phyloP scores from a whole-genome alignment of 2,888 invertebrate species.

The Cyclophora punctaria region DNA sequence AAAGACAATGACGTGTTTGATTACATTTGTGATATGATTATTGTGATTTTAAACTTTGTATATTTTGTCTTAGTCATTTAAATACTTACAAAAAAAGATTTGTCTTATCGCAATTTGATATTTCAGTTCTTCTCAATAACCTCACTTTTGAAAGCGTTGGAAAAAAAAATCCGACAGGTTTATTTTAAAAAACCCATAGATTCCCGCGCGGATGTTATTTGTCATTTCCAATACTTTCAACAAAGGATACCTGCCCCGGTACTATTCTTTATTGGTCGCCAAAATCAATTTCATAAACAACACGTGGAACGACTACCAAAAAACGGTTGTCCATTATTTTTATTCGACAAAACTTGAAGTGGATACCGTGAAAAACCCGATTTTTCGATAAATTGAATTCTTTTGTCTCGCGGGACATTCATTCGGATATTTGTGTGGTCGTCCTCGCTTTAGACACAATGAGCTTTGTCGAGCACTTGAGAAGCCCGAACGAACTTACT shows the following conservation, averaged over 20 bases:
- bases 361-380: conserved; percentile 11
- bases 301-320: neutral
- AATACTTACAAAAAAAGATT: too few species aligned
- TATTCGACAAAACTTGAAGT: neutral
- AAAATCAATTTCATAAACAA: conserved; percentile 13
- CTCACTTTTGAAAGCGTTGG: too few species aligned
- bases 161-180: neutral
- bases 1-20: too few species aligned
- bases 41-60: too few species aligned
- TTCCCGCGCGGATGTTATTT: neutral
- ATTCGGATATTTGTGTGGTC: conserved; percentile 16
- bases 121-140: too few species aligned
- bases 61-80: too few species aligned
- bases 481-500: too few species aligned
- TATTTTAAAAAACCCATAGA: neutral
- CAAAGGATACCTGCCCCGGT: neutral
- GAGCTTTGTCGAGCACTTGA: conserved; percentile 3
- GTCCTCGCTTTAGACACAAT: conserved; percentile 8
- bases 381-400: conserved; percentile 25
- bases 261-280: neutral
- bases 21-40: too few species aligned
- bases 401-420: conserved; percentile 16
- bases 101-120: too few species aligned
- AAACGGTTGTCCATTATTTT: neutral
- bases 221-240: neutral